phyloP scores from a whole-genome alignment of 2,113 vertebrate species.

The Lucifuga dentata region DNA sequence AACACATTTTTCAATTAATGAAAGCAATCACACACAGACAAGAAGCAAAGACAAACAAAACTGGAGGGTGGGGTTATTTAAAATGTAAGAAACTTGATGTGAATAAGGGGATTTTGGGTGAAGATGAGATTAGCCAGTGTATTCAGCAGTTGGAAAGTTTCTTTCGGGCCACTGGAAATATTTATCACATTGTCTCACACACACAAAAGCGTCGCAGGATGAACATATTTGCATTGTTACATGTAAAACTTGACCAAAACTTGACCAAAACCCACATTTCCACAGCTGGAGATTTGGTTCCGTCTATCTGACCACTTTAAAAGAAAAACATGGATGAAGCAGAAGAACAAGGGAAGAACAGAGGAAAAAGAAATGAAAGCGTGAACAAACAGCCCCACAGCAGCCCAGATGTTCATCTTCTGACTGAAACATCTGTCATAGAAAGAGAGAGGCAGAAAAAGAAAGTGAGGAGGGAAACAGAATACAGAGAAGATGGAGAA shows the following conservation, averaged over 20 bases:
- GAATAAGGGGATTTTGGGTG: constrained; percentile 32
- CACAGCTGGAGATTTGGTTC: constrained; percentile 14
- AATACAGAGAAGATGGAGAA: not conserved
- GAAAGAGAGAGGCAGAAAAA: constrained; percentile 10
- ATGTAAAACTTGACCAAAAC: constrained; percentile 7
- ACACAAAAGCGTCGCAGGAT: not conserved
- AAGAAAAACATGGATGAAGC: constrained; percentile 17
- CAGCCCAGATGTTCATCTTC: constrained; percentile 68
- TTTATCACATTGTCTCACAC: constrained; percentile 5
- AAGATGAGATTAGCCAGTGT: too few relatives aligned
- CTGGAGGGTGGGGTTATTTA: constrained; percentile 24
- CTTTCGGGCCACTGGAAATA: constrained; percentile 1
- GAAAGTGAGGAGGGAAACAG: not conserved
- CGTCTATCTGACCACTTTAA: constrained; percentile 44
- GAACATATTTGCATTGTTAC: constrained; percentile 11
- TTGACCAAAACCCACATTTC: constrained; percentile 1
- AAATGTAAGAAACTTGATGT: constrained; percentile 16
- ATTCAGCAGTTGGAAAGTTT: too few relatives aligned
- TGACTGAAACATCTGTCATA: constrained; percentile 66
- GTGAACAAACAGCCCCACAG: constrained; percentile 66
- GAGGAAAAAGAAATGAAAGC: constrained; percentile 29
- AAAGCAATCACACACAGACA: too few relatives aligned
- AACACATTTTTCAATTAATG: too few relatives aligned
- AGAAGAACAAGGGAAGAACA: constrained; percentile 1
- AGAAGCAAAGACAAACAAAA: too few relatives aligned